phyloP scores from a whole-genome alignment of 2,888 invertebrate species.

The Pollenia amentaria region DNA sequence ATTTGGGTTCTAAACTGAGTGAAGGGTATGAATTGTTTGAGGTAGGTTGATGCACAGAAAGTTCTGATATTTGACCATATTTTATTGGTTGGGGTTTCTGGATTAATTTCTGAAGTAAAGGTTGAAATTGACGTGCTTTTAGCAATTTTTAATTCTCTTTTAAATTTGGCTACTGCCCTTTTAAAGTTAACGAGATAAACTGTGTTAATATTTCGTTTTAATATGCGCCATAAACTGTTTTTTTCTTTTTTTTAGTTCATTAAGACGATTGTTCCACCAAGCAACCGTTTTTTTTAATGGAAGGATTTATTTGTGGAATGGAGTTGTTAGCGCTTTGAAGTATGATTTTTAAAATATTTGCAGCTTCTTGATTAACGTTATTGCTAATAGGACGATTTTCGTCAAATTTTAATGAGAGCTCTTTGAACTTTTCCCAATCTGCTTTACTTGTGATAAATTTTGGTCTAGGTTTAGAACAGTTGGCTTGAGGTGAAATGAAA shows the following conservation, averaged over 20 bases:
- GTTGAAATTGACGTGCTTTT: neutral
- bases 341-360: conserved; percentile 42
- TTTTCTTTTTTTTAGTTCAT: conserved; percentile 1
- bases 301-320: conserved; percentile 12
- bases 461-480: neutral
- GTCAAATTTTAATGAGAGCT: neutral
- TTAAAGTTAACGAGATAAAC: neutral
- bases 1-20: neutral
- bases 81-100: neutral
- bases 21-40: neutral
- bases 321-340: conserved; percentile 32
- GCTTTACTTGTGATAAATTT: conserved; percentile 10
- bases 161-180: conserved; percentile 6
- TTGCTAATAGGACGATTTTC: conserved; percentile 25
- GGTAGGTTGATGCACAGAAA: conserved; percentile 3
- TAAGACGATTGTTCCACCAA: conserved; percentile 34
- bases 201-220: conserved; percentile 13
- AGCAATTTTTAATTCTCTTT: neutral
- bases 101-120: neutral
- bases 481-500: neutral
- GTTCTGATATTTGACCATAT: conserved; percentile 37
- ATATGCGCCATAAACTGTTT: conserved; percentile 7
- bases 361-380: conserved; percentile 44
- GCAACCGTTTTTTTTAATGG: neutral
- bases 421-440: neutral